These are phyloP conservation scores for Gallinago solitaria DNA, from an alignment of 2,797 vertebrate species.

Conservation along the genomic window DNA sequence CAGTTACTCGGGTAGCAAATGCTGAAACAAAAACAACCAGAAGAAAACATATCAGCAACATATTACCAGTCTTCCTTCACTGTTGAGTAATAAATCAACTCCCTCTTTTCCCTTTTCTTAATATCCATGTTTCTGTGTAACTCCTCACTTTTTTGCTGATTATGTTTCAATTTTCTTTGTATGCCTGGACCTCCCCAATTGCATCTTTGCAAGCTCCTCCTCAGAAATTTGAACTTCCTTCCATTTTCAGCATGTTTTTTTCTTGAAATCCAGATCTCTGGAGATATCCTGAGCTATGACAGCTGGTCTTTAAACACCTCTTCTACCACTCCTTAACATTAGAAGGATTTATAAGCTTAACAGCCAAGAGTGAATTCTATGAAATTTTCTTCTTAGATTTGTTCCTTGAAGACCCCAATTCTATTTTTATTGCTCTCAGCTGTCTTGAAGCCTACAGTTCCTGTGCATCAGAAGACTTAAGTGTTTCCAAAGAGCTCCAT, in stretches of 20 bases:
- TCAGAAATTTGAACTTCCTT: background rate
- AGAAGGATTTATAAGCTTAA: background rate
- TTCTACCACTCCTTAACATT: background rate
- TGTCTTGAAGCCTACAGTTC: background rate
- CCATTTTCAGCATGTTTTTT: background rate
- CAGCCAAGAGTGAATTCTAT: background rate
- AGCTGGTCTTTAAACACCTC: background rate
- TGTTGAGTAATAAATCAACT: background rate
- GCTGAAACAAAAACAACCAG: background rate
- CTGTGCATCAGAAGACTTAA: background rate
- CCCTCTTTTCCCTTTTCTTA: background rate
- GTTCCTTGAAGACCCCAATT: background rate
- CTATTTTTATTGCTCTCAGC: background rate
- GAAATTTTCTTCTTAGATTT: background rate
- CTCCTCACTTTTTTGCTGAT: background rate
- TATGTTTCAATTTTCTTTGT: background rate
- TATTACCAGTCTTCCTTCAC: background rate
- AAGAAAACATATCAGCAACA: background rate
- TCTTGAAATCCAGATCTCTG: background rate
- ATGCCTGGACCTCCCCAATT: background rate
- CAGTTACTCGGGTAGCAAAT: background rate
- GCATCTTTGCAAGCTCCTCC: background rate
- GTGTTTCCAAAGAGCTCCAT: background rate
- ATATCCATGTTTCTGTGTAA: background rate
- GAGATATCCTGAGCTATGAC: background rate